Percentiles rank a stretch among this genome's conserved stretches.
phyloP scores from a whole-genome alignment of 2,113 vertebrate genomes.

The Cyrtonyx montezumae region DNA sequence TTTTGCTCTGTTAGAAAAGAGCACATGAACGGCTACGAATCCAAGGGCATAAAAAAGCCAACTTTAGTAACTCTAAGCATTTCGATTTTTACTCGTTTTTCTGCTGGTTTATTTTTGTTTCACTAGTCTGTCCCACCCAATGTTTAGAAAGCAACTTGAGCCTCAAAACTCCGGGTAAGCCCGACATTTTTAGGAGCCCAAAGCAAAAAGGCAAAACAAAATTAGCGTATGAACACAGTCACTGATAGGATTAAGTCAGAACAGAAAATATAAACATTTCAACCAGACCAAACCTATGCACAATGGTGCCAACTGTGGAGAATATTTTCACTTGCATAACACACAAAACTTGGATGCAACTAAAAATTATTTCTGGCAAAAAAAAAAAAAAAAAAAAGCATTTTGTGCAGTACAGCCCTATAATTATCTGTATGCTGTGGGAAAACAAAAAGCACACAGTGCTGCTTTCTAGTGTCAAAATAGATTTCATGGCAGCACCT shows the following conservation, averaged over 20 bases:
- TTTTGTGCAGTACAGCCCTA: slow-evolving; percentile 21
- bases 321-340: background rate
- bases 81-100: slow-evolving; percentile 53
- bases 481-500: slow-evolving; percentile 19
- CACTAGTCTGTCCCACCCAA: slow-evolving; percentile 57
- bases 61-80: slow-evolving; percentile 18
- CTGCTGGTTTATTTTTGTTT: slow-evolving; percentile 71
- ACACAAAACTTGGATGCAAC: slow-evolving; percentile 34
- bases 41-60: background rate
- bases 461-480: slow-evolving; percentile 40
- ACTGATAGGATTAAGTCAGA: slow-evolving; percentile 6
- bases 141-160: slow-evolving; percentile 73
- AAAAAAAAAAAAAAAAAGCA: background rate
- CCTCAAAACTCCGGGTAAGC: slow-evolving; percentile 35
- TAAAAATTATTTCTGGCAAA: background rate
- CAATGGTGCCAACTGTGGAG: slow-evolving; percentile 25
- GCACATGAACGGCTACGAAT: background rate
- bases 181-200: slow-evolving; percentile 49
- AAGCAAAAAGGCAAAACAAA: slow-evolving; percentile 18
- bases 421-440: slow-evolving; percentile 36
- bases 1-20: background rate
- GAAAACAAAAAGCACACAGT: slow-evolving; percentile 35
- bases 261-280: slow-evolving; percentile 39
- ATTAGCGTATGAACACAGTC: background rate
- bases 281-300: slow-evolving; percentile 23